Conservation (phyloP, 2,113 vertebrate species). For the Rhagologus leucostigma region DNA sequence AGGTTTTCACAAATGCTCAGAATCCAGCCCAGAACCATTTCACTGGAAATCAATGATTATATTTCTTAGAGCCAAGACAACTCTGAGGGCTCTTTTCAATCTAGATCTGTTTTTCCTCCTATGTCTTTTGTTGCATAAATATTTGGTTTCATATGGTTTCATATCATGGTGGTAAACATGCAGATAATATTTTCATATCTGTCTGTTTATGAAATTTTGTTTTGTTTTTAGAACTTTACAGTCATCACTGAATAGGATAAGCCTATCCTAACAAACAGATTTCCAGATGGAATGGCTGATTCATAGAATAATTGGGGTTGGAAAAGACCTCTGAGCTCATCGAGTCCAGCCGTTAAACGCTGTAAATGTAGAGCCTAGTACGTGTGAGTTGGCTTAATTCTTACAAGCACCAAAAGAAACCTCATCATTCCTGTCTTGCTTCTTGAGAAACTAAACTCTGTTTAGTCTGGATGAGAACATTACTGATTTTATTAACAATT, state of each 20-base stretch:
- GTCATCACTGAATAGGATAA: background rate
- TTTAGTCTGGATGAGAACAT: conserved; percentile 27
- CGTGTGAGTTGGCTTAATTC: background rate
- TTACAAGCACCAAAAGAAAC: background rate
- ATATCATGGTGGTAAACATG: background rate
- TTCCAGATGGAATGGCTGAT: background rate
- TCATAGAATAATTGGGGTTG: background rate
- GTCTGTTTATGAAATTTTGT: background rate
- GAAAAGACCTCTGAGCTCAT: background rate
- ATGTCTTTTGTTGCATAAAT: background rate
- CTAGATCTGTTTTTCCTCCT: background rate
- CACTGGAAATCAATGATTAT: fast-evolving
- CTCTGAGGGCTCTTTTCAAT: background rate
- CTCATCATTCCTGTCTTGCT: background rate
- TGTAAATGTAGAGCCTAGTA: background rate
- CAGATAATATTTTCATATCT: background rate
- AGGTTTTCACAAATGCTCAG: background rate
- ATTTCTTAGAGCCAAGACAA: background rate
- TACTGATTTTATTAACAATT: conserved; percentile 40
- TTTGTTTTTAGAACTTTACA: background rate
- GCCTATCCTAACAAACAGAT: background rate
- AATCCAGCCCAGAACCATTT: background rate
- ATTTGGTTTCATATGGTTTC: background rate
- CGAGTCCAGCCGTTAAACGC: background rate
- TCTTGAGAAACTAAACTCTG: background rate